Percentiles rank a stretch among this genome's conserved stretches.
Evolutionary conservation across 2,888 invertebrate genomes (phyloP).

Genomic region (Liopterus haemorrhoidalis): DNA sequence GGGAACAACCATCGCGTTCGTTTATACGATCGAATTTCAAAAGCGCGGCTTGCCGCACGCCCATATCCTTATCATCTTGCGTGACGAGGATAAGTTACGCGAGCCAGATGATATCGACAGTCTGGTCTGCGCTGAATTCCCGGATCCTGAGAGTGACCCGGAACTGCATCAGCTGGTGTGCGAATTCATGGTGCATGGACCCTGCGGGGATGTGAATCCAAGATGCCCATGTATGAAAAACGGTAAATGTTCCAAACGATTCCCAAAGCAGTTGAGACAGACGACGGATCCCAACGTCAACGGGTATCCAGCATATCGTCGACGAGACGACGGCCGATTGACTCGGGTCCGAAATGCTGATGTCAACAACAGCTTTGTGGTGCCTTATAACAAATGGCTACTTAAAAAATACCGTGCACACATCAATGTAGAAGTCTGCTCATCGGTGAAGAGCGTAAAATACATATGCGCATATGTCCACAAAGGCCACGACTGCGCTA

Average conservation of each 20-base stretch:
- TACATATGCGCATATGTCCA: too few relatives aligned
- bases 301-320: conserved; percentile 34
- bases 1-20: too few relatives aligned
- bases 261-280: conserved; percentile 33
- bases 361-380: too few relatives aligned
- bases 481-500: too few relatives aligned
- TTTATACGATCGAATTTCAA: conserved; percentile 15
- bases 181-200: conserved; percentile 15
- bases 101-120: conserved; percentile 5
- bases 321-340: conserved; percentile 30
- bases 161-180: not conserved
- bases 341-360: too few relatives aligned
- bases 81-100: conserved; percentile 11
- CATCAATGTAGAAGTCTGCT: too few relatives aligned
- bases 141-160: not conserved
- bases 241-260: conserved; percentile 35
- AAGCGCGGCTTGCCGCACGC: conserved; percentile 13
- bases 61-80: conserved; percentile 16
- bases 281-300: conserved; percentile 30
- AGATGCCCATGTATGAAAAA: conserved; percentile 25
- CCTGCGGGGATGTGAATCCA: conserved; percentile 25
- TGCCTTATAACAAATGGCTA: too few relatives aligned
- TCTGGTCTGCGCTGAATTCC: not conserved
- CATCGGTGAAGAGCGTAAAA: too few relatives aligned
- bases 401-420: too few relatives aligned